phyloP scores from a whole-genome alignment of 2,113 vertebrate genomes.

The Corydoras maculifer region DNA sequence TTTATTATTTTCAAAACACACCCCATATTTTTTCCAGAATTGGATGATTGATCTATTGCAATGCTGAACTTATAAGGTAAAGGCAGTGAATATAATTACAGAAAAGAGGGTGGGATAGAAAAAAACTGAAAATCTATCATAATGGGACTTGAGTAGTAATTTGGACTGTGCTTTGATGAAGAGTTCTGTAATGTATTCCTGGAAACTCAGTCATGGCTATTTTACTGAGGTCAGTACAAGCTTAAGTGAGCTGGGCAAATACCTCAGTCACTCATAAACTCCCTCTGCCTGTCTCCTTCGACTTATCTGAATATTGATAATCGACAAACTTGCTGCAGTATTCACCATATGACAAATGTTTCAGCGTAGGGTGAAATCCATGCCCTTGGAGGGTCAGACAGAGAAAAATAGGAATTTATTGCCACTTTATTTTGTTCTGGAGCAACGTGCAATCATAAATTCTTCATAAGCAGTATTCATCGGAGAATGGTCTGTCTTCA shows the following conservation, averaged over 20 bases:
- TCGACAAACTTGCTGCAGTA: constrained; percentile 79
- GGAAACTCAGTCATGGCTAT: background rate
- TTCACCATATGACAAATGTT: constrained; percentile 80
- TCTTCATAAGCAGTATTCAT: constrained; percentile 95
- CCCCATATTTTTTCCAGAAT: no score
- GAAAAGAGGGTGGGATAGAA: no score
- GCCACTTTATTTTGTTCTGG: constrained; percentile 86
- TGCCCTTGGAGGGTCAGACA: constrained; percentile 85
- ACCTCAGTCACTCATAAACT: constrained; percentile 20
- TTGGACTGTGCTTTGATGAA: background rate
- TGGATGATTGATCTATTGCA: no score
- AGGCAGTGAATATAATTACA: no score
- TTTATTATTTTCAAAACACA: no score
- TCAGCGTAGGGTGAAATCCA: constrained; percentile 67
- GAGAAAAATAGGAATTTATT: constrained; percentile 76
- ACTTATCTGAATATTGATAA: constrained; percentile 80
- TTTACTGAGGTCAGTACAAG: constrained; percentile 23
- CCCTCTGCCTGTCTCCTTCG: constrained; percentile 24
- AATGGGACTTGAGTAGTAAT: background rate
- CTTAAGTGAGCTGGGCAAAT: constrained; percentile 6
- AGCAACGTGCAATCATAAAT: constrained; percentile 96
- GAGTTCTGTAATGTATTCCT: background rate
- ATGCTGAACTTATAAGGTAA: background rate
- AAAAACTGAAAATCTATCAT: background rate
- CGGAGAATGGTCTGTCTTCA: constrained; percentile 91